A percentile compares a stretch with the other conserved stretches of the same genome.
Conservation (phyloP, 2,797 vertebrate genomes). For the Sciurus carolinensis region DNA sequence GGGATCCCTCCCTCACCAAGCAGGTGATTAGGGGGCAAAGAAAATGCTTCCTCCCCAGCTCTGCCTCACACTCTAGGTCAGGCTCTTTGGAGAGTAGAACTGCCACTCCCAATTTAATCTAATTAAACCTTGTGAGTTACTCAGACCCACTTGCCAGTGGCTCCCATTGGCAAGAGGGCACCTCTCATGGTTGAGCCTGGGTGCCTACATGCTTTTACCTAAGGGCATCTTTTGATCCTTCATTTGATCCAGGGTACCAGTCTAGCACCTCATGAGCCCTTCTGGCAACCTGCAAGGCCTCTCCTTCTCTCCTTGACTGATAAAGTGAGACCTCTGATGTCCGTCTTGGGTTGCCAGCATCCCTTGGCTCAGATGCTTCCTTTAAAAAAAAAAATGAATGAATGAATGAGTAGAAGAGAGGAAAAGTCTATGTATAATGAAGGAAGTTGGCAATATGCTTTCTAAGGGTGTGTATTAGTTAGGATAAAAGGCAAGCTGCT, state of each 20-base stretch:
- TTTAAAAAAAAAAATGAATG: slow-evolving; percentile 17
- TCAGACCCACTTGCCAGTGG: neutral
- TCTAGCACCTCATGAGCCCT: neutral
- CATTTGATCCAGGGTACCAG: neutral
- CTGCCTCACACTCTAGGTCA: neutral
- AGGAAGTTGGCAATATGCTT: neutral
- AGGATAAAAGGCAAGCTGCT: slow-evolving; percentile 48
- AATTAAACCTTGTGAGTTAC: neutral
- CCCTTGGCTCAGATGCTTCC: neutral
- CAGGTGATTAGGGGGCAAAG: neutral
- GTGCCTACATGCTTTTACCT: neutral
- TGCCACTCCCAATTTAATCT: neutral
- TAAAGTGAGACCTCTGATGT: neutral
- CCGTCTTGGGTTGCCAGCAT: neutral
- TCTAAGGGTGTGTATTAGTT: neutral
- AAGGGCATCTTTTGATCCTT: neutral
- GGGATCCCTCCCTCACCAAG: neutral
- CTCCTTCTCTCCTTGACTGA: neutral
- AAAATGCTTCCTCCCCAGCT: neutral
- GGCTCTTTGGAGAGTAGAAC: neutral
- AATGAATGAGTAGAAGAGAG: slow-evolving; percentile 13
- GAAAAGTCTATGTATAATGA: neutral
- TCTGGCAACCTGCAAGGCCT: neutral
- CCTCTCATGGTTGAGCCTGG: neutral
- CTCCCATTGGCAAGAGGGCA: neutral